phyloP scores from a whole-genome alignment of 2,888 invertebrate species.

The Sphaerophoria rueppellii region DNA sequence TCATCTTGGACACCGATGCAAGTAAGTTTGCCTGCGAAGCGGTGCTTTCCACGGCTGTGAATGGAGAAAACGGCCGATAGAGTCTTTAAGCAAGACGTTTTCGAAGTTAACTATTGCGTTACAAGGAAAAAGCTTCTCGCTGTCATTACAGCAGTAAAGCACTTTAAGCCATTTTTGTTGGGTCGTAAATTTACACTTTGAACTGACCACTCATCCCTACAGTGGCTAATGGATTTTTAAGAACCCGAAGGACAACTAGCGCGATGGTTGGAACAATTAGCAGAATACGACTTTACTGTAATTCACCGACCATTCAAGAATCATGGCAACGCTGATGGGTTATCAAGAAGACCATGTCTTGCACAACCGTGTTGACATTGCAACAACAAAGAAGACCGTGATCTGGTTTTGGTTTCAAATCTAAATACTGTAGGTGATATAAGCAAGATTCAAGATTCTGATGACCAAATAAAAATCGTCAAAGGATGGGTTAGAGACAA shows the following conservation, averaged over 20 bases:
- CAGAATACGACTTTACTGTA: not conserved
- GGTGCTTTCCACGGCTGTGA: not conserved
- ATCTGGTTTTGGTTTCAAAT: not conserved
- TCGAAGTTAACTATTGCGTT: constrained; percentile 27
- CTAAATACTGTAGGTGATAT: not conserved
- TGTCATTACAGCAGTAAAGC: constrained; percentile 3
- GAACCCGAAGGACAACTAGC: constrained; percentile 6
- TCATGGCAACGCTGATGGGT: constrained; percentile 6
- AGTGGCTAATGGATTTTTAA: constrained; percentile 26
- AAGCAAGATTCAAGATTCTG: not conserved
- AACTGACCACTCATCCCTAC: constrained; percentile 23
- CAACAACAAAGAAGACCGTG: constrained; percentile 5
- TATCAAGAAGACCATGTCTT: constrained; percentile 7
- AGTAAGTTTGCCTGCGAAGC: constrained; percentile 30
- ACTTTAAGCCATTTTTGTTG: constrained; percentile 20
- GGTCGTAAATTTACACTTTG: not conserved
- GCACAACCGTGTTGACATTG: constrained; percentile 10
- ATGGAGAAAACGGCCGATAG: not conserved
- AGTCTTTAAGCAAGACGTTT: constrained; percentile 1
- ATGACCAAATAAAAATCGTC: not conserved
- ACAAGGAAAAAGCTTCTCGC: constrained; percentile 18
- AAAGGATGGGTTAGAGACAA: constrained; percentile 3
- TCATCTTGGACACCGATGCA: constrained; percentile 17
- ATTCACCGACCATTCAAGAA: constrained; percentile 1
- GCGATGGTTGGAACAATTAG: constrained; percentile 2